Evolutionary conservation across 1,140 invertebrate species (phyloP).

Genomic region (Branchinecta lindahli): DNA sequence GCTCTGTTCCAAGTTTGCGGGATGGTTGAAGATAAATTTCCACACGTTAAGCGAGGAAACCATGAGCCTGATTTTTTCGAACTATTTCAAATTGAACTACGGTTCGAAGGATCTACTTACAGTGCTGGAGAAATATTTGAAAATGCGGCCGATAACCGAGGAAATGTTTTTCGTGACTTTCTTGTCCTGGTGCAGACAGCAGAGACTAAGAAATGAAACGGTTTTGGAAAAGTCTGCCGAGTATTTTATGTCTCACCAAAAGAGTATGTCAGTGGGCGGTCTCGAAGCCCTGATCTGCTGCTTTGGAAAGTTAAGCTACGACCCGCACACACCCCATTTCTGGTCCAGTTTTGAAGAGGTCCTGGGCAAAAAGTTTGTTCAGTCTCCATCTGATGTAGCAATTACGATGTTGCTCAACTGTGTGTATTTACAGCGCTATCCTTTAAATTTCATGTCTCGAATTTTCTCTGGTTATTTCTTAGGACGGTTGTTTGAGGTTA

Average conservation of each 20-base stretch:
- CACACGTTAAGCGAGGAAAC: background rate
- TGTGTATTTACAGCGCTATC: constrained; percentile 46
- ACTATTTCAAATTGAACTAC: background rate
- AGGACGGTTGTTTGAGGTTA: constrained; percentile 36
- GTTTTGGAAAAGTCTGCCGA: constrained; percentile 30
- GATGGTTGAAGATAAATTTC: background rate
- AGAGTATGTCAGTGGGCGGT: constrained; percentile 36
- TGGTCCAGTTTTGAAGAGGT: constrained; percentile 41
- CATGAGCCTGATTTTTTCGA: background rate
- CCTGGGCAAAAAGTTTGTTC: constrained; percentile 41
- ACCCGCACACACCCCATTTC: constrained; percentile 40
- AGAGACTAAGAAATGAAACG: background rate
- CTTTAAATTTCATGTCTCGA: constrained; percentile 42
- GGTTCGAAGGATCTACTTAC: background rate
- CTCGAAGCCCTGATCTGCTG: constrained; percentile 42
- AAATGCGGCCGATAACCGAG: background rate
- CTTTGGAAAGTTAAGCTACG: constrained; percentile 45
- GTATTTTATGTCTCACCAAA: constrained; percentile 40
- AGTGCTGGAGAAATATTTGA: background rate
- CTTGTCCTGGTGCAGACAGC: background rate
- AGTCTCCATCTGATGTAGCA: constrained; percentile 41
- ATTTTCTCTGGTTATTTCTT: constrained; percentile 47
- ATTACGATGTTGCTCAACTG: constrained; percentile 46
- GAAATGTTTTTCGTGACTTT: background rate
- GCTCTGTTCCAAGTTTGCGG: background rate